phyloP scores from a whole-genome alignment of 2,888 invertebrate genomes.

The Sesia bembeciformis region DNA sequence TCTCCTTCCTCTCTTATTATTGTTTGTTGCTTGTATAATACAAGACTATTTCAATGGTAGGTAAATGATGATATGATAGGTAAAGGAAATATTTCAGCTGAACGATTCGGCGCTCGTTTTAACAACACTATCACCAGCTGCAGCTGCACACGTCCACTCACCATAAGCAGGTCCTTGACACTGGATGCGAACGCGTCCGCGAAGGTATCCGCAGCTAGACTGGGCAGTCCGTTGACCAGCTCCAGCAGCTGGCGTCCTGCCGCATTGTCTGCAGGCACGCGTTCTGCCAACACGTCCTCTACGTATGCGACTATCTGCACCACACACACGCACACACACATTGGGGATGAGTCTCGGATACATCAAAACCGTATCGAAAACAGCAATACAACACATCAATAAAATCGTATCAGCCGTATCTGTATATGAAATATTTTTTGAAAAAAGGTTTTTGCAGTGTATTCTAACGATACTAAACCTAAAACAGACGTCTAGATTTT shows the following conservation, averaged over 20 bases:
- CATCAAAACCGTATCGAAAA: too few relatives aligned
- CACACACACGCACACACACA: not conserved
- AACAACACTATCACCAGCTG: too few relatives aligned
- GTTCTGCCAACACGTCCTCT: slow-evolving; percentile 91
- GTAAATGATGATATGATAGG: too few relatives aligned
- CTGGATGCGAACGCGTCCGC: slow-evolving; percentile 96
- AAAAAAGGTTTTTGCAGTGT: not conserved
- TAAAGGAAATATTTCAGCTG: too few relatives aligned
- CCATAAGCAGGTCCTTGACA: slow-evolving; percentile 98
- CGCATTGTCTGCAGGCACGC: slow-evolving; percentile 85
- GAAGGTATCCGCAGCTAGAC: slow-evolving; percentile 90
- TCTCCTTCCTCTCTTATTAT: too few relatives aligned
- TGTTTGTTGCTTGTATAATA: too few relatives aligned
- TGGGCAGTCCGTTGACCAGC: slow-evolving; percentile 93
- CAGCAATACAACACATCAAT: not conserved
- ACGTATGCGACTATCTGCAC: slow-evolving; percentile 84
- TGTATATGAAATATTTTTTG: too few relatives aligned
- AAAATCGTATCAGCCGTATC: not conserved
- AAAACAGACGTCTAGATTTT: too few relatives aligned
- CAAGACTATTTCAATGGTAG: too few relatives aligned
- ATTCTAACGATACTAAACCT: too few relatives aligned
- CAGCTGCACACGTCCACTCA: slow-evolving; percentile 9
- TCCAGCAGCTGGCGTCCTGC: slow-evolving; percentile 93
- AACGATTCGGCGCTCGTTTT: too few relatives aligned
- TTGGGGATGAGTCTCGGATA: not conserved